These are phyloP conservation scores for Oostethus manadensis DNA, from an alignment of 2,113 vertebrate genomes.

Conservation along the genomic window DNA sequence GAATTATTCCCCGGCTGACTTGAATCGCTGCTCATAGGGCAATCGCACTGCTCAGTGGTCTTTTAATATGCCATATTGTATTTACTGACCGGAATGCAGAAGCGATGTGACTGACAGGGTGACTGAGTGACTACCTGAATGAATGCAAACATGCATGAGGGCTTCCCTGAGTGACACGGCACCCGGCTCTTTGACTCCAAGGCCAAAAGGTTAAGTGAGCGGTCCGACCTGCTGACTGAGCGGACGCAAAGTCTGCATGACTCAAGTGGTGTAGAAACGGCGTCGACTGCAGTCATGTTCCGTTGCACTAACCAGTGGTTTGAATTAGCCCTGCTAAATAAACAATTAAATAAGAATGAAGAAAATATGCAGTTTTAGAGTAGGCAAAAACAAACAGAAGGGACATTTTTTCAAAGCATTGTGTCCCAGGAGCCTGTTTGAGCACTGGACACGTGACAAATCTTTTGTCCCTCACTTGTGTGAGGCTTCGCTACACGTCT, in stretches of 20 bases:
- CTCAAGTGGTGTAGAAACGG: neutral
- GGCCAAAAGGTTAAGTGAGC: slow-evolving; percentile 20
- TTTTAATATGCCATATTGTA: slow-evolving; percentile 36
- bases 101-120: slow-evolving; percentile 29
- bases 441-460: no score
- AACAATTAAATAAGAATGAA: no score
- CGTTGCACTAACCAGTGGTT: no score
- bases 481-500: no score
- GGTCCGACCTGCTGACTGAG: slow-evolving; percentile 6
- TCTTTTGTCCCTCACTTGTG: no score
- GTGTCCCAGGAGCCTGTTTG: no score
- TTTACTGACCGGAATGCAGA: slow-evolving; percentile 34
- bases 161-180: slow-evolving; percentile 13
- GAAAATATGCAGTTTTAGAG: no score
- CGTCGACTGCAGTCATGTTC: neutral
- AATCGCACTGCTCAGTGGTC: slow-evolving; percentile 39
- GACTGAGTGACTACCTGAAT: slow-evolving; percentile 10
- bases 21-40: slow-evolving; percentile 57
- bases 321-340: no score
- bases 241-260: neutral
- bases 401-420: no score
- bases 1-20: slow-evolving; percentile 66
- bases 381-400: no score
- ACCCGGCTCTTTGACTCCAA: slow-evolving; percentile 11
- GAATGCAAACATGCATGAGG: slow-evolving; percentile 22